Percentiles rank a stretch among this genome's conserved stretches.
Conservation (phyloP, 2,888 invertebrate genomes). For the Macrophya annulata region DNA sequence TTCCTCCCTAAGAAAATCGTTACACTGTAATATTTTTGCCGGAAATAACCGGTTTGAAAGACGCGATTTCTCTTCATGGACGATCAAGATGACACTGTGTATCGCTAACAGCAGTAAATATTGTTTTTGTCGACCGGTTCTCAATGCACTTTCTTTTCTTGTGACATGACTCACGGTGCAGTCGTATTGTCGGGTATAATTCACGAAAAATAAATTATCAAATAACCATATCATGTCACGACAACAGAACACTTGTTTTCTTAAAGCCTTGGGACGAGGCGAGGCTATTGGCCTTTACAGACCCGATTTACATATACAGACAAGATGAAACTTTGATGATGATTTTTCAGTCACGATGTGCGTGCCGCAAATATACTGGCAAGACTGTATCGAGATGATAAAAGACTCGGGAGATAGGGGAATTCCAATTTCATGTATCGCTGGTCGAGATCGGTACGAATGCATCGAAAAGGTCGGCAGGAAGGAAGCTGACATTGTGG, state of each 20-base stretch:
- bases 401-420: constrained; percentile 83
- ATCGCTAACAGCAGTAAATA: not conserved
- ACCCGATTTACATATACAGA: not conserved
- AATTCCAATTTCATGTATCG: constrained; percentile 84
- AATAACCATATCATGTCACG: not conserved
- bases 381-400: constrained; percentile 86
- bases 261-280: not conserved
- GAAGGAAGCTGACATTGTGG: constrained; percentile 90
- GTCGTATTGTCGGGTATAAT: not conserved
- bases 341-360: constrained; percentile 86
- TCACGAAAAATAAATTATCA: constrained; percentile 18
- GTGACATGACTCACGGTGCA: not conserved
- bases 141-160: constrained; percentile 46
- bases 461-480: constrained; percentile 89
- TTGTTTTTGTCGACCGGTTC: constrained; percentile 36
- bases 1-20: not conserved
- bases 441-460: constrained; percentile 89
- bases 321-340: constrained; percentile 59
- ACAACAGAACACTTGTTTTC: not conserved
- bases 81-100: constrained; percentile 32
- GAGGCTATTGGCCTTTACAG: not conserved
- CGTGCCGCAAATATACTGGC: constrained; percentile 85
- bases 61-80: constrained; percentile 8
- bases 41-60: not conserved
- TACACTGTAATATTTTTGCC: not conserved